Evolutionary conservation across 2,113 vertebrate genomes (phyloP), one percentile per base, ranked within the genome.

Genomic region (Phocoena sinus): DNA sequence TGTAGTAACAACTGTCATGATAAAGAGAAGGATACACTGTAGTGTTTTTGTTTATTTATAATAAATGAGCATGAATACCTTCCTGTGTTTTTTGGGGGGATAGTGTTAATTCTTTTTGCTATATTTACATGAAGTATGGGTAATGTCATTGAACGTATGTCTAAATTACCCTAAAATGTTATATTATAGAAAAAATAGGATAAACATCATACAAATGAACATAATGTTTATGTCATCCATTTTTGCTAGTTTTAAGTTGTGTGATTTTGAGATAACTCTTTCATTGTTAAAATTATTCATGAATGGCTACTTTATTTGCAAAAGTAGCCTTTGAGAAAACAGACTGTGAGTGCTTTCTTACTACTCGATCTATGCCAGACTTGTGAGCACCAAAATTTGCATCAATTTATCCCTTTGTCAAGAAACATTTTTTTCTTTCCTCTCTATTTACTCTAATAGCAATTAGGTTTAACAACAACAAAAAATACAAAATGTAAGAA

Each of bases 11-110:
- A 96, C 53, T 47, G 21, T 62, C 63, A 60, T 65, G 70, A 63
- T 95, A 95, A 97, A 76, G 74, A 95, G 91, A 91, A 95, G 44
- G 38, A 90, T 87, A 70, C n/a, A 90, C 23, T 89, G 36, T 6
- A 71, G 21, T 62, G 33, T 62, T 97, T 93, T 95, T 80, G 79
- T 70, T 96, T 95, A 80, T 91, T 91, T 89, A 77, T 95, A 80
- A 92, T 50, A 96, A 96, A 95, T 67, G 58, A 96, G n/a, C 73
- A 58, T 94, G 50, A 89, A 50, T 44, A 70, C 93, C 20, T 93
- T 84, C 50, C 79, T 50, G 70, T 80, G 68, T 83, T 96, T 77
- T 83, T 94, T 92, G 12, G 12, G 63, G 68, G 38, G 84, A 81
- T 31, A 67, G 20, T 44, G 65, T 93, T 93, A 94, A 88, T 95